Evolutionary conservation across 2,797 vertebrate species (phyloP), one percentile per base, ranked within the genome.

Genomic region (Hybognathus amarus): DNA sequence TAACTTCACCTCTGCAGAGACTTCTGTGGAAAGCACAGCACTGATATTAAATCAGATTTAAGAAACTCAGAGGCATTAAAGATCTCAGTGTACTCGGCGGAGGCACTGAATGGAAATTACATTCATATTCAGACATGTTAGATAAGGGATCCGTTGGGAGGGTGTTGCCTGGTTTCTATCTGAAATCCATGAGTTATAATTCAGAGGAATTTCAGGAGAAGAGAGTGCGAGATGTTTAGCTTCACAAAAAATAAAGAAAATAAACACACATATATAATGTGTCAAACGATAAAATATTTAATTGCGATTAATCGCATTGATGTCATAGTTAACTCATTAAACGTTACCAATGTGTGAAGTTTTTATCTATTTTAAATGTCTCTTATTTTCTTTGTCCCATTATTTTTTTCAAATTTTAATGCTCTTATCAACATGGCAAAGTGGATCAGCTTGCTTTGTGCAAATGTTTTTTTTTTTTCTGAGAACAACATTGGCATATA

Each of bases 101-200:
- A 68, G 13, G 20, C 80, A 67, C 47, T n/a, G 74, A 56, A 69
- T 40, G 52, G 63, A 77, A 83, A 77, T 69, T 59, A 30, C 81
- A 83, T 83, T 83, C 74, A 77, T 83, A 77, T 83, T 83, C 81
- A 83, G 69, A 59, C 22, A 70, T 70, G 64, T 38, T 83, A 77
- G 63, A 83, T 83, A 77, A 4, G 52, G 50, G 20, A 77, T 59
- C 81, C 40, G 22, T 64, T 47, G 64, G 81, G 81, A 83, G 17
- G 6, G 24, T 40, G 17, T 61, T 83, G 67, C 40, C 40, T 78
- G 30, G 66, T 78, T 83, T 40, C 82, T 70, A 78, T 83, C 75
- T 83, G 47, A 77, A 83, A 68, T 59, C 73, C 50, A 33, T 77
- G 81, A 83, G 81, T 77, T 83, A 70, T 64, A 78, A 78, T 71